Evolutionary conservation across 2,113 vertebrate genomes (phyloP), one percentile per base, ranked within the genome.

Genomic region (Grallaria varia): DNA sequence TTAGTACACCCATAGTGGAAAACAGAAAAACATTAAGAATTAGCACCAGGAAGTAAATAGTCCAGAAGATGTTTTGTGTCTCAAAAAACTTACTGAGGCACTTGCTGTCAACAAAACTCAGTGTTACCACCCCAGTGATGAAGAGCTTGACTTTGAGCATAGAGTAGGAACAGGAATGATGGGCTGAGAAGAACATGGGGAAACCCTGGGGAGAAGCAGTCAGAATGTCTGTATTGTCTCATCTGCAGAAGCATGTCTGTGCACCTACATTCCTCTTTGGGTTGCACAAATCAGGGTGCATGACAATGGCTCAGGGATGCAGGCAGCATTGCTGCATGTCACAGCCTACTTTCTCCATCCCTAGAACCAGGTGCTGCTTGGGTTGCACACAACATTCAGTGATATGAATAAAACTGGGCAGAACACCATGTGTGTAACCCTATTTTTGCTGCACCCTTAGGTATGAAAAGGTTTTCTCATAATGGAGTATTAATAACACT

Each of bases 291-390:
- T 7, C 60, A 44, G 21, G 27, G 24, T 10, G 10, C 14, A 5
- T 0, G 1, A 18, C 14, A 37, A 11, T 8, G 37, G 27, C 33
- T 50, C 3, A 0, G 10, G 27, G 44, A 45, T 44, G 17, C 15
- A 23, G 15, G 20, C 35, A 83, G 13, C 23, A 6, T 33, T 39
- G 49, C 49, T 77, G 35, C 50, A 39, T 33, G 7, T 14, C 16
- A 15, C 19, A 40, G 9, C 9, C 15, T 73, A 8, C 16, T 50
- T 68, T 1, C 1, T 28, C n/a, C n/a, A 3, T 5, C 4, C 12
- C 14, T 53, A 9, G 33, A 60, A 40, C 21, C 42, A 58, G 9
- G 3, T 84, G 27, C 47, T 14, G 9, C 4, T 6, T 19, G 21
- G 5, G 10, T 37, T 42, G 33, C 16, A n/a, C 12, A 42, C 7